Conservation (phyloP, 2,888 invertebrate species). For the Leptinotarsa haldemani region DNA sequence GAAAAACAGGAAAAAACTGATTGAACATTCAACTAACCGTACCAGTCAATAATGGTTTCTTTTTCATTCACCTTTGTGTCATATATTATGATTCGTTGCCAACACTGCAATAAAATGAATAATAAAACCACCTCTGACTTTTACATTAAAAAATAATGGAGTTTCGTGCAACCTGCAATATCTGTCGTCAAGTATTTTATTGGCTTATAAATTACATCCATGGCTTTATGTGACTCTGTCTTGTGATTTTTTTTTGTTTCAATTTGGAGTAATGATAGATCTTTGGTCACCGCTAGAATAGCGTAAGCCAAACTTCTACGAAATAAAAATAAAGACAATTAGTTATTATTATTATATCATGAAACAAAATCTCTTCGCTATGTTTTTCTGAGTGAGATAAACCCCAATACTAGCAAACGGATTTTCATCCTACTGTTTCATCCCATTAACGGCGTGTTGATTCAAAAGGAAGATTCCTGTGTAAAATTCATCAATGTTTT, state of each 20-base stretch:
- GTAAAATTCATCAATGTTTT: too few species aligned
- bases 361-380: too few species aligned
- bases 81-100: not conserved
- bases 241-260: conserved; percentile 26
- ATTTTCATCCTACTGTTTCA: too few species aligned
- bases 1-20: not conserved
- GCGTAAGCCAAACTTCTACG: too few species aligned
- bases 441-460: too few species aligned
- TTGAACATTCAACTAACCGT: not conserved
- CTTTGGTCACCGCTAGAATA: too few species aligned
- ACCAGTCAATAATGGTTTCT: not conserved
- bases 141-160: conserved; percentile 5
- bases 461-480: too few species aligned
- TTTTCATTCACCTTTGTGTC: not conserved
- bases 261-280: not conserved
- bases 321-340: too few species aligned
- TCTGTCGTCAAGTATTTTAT: conserved; percentile 25
- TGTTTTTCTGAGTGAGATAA: too few species aligned
- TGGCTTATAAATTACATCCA: conserved; percentile 25
- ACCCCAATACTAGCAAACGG: too few species aligned
- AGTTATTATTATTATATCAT: too few species aligned
- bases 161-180: conserved; percentile 6
- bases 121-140: conserved; percentile 1
- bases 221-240: conserved; percentile 24
- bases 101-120: conserved; percentile 5